Conservation (phyloP, 2,888 invertebrate species). For the Noctua fimbriata region DNA sequence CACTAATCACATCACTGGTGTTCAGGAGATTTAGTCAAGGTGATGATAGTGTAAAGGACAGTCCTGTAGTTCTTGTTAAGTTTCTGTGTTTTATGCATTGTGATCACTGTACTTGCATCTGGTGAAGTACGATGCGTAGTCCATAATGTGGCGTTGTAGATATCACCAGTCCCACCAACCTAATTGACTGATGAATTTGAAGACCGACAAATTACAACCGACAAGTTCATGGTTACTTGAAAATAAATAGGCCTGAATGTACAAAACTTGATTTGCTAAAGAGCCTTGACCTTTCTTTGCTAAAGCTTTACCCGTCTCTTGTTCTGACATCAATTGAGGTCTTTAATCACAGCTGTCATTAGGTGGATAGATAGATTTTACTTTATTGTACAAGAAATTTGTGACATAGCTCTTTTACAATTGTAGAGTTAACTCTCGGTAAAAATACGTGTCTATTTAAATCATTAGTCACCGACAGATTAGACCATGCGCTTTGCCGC, state of each 20-base stretch:
- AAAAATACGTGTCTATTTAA: background rate
- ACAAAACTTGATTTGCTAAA: background rate
- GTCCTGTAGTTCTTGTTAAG: too few species aligned
- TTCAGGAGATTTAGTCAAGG: background rate
- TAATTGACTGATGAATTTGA: background rate
- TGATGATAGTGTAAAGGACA: too few species aligned
- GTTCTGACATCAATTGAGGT: background rate
- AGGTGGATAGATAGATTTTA: background rate
- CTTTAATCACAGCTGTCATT: background rate
- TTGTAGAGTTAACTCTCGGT: background rate
- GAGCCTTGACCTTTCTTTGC: background rate
- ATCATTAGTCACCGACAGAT: conserved; percentile 19
- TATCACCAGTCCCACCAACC: background rate
- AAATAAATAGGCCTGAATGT: background rate
- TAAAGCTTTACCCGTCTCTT: background rate
- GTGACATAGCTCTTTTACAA: background rate
- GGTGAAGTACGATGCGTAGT: background rate
- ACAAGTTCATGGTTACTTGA: background rate
- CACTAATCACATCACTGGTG: too few species aligned
- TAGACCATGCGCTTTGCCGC: conserved; percentile 19
- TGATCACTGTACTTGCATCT: background rate
- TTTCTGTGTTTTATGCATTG: too few species aligned
- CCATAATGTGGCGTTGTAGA: background rate
- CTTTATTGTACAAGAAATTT: background rate
- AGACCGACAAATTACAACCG: background rate